Conservation (phyloP, 1,140 invertebrate species). For the Bombus confusus region DNA sequence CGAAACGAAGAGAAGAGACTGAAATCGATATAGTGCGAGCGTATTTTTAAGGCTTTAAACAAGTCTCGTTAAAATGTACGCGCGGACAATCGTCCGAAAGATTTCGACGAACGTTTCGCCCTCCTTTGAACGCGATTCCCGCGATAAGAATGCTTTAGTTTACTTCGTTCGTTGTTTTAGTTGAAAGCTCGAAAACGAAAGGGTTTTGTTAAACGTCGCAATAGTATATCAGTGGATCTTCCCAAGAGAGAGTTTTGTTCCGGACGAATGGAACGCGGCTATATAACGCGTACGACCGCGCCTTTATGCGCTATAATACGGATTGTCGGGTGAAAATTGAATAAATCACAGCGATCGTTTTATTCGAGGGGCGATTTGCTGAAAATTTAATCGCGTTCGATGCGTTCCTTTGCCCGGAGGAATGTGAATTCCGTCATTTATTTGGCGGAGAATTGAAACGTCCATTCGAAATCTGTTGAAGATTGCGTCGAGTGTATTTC, state of each 20-base stretch:
- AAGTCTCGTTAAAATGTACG: constrained; percentile 18
- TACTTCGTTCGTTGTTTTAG: not conserved
- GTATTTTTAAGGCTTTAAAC: not conserved
- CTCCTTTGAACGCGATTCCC: not conserved
- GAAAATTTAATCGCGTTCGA: not conserved
- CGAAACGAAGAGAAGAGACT: not conserved
- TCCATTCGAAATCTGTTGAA: not conserved
- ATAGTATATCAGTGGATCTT: not conserved
- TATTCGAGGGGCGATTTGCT: not conserved
- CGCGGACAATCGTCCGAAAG: not conserved
- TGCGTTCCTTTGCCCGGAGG: not conserved
- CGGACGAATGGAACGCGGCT: too few relatives aligned
- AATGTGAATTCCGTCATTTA: not conserved
- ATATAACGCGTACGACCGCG: not conserved
- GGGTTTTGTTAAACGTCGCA: not conserved
- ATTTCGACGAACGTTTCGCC: not conserved
- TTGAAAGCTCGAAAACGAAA: not conserved
- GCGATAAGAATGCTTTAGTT: not conserved
- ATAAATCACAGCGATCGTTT: constrained; percentile 14
- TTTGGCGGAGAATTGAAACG: not conserved
- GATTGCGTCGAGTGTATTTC: not conserved
- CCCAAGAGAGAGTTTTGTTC: not conserved
- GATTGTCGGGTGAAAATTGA: constrained; percentile 12
- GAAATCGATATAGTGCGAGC: not conserved
- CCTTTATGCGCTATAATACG: not conserved